Evolutionary conservation across 2,113 vertebrate genomes (phyloP), one percentile per base, ranked within the genome.

Genomic region (Pampusana beccarii): DNA sequence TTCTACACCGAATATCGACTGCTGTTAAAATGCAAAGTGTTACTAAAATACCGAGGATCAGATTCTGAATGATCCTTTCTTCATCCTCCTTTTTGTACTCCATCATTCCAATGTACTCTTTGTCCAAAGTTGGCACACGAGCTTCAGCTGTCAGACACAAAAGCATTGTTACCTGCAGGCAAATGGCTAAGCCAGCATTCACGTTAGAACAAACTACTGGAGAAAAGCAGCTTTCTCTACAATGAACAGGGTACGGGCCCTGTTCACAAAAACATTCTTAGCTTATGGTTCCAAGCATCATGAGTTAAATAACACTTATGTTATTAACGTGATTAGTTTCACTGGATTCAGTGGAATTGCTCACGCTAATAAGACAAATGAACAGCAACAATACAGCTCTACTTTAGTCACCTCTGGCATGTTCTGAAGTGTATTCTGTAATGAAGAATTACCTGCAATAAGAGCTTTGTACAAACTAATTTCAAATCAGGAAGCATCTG

Each of bases 51-150:
- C 99, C 99, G 3, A 99, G 97, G 89, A 99, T 98, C 73, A 99
- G 98, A 92, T 98, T 99, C 56, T 98, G 98, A 95, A 99, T 96
- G 51, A 99, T 98, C 88, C 93, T 98, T 85, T 97, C 92, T 97
- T 99, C 99, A 3, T 99, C 98, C 60, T 99, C 99, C 79, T 93
- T 98, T 93, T 97, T 98, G 97, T 98, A 99, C 84, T 99, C 98
- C 98, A 99, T 97, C 99, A 99, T 99, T 86, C 99, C 99, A 16
- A 99, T 93, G 92, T 98, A 99, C 53, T 99, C 99, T 82, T 98
- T 99, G 36, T 98, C 96, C 61, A 94, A 93, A 16, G 94, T 3
- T 67, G 94, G 96, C 4, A 53, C 61, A 6, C 61, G 92, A 28
- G 91, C 96, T 86, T 98, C 98, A 82, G 95, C 99, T 99, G 97